Percentiles rank a stretch among this genome's conserved stretches.
phyloP scores from a whole-genome alignment of 2,113 vertebrate species.

The Hippocampus barbouri region DNA sequence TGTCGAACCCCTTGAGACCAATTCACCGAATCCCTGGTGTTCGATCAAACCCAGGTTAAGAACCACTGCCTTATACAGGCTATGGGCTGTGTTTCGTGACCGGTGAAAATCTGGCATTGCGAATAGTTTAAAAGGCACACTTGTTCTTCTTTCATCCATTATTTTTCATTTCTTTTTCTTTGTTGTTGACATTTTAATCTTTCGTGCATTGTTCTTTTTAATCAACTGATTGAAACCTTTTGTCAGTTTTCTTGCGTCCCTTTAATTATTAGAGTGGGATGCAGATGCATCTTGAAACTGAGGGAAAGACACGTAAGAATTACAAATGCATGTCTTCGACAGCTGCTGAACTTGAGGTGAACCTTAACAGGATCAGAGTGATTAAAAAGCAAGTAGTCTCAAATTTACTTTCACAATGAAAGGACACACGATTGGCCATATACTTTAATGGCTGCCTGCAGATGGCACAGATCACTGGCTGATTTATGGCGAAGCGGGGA shows the following conservation, averaged over 20 bases:
- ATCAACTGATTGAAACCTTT: background rate
- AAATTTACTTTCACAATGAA: constrained; percentile 6
- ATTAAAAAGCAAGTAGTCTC: constrained; percentile 1
- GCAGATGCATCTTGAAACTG: background rate
- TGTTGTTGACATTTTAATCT: too few species aligned
- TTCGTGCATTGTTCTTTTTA: too few species aligned
- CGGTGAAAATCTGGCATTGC: too few species aligned
- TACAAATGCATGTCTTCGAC: constrained; percentile 13
- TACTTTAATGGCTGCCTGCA: constrained; percentile 33
- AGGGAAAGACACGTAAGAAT: background rate
- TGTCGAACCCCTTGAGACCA: too few species aligned
- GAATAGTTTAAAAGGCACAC: too few species aligned
- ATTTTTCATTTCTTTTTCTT: too few species aligned
- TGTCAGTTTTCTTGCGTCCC: background rate
- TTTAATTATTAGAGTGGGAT: background rate
- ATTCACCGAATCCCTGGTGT: too few species aligned
- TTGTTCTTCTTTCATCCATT: background rate
- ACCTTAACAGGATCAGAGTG: constrained; percentile 15
- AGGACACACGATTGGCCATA: constrained; percentile 25
- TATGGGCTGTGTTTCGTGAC: too few species aligned
- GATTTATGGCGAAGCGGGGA: constrained; percentile 26
- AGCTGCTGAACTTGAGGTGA: constrained; percentile 15
- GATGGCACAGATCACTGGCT: constrained; percentile 9
- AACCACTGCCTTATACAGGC: too few species aligned
- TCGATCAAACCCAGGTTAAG: too few species aligned